Base-by-base conservation (phyloP, 2,113 vertebrate genomes). In the Ailuropoda melanoleuca region DNA sequence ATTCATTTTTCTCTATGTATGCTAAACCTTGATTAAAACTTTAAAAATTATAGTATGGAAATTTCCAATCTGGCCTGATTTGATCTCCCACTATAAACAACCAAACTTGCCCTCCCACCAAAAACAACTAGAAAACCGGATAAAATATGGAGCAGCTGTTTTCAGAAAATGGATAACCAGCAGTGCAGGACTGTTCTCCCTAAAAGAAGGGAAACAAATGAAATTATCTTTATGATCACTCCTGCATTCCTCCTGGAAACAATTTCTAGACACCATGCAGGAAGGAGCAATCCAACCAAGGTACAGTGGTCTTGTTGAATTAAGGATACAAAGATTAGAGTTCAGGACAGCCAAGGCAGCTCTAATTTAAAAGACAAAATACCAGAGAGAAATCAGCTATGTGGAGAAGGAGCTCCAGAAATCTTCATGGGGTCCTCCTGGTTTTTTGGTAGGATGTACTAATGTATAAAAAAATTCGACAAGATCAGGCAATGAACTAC, bases 111-210 rank as follows among this genome's bases (percentile, higher is more conserved):
- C n/a, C 8, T 93, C n/a, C 72, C 9, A 92, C 56, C 37, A 78
- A 80, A 87, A 93, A 95, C 34, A 81, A 83, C 37, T 46, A 93
- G 90, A 93, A 96, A 88, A 96, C 26, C 86, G n/a, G 58, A 94
- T 11, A 83, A 92, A 94, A 92, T 78, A 82, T 64, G 23, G 75
- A 94, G 53, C 4, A 93, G 43, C 18, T 95, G 6, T 92, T 95
- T 91, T 92, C 46, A 95, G 31, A 92, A 92, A 95, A 55, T 26
- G 48, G 50, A 88, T 39, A 84, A 88, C 37, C 31, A 95, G 46
- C 14, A 84, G 29, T 83, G 0, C 34, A 83, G 53, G 23, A 15
- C 34, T 95, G 8, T 93, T 90, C 78, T 93, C 18, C 34, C 24
- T 60, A 46, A 75, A 68, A 78, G 43, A 88, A 87, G 6, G 37